A percentile compares a stretch with the other conserved stretches of the same genome.
phyloP scores from a whole-genome alignment of 2,888 invertebrate genomes.

The Drosophila austrosaltans region DNA sequence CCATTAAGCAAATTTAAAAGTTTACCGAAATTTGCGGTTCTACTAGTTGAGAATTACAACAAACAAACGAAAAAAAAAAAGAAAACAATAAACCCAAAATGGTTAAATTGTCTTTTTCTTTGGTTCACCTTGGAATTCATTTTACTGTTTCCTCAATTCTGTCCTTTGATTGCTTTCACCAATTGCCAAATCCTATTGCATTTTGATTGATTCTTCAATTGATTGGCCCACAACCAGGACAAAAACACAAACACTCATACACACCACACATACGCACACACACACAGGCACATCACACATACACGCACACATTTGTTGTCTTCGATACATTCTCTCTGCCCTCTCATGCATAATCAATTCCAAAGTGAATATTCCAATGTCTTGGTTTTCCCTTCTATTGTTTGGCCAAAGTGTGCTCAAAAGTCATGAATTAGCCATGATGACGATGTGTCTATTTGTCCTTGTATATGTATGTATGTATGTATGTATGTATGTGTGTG shows the following conservation, averaged over 20 bases:
- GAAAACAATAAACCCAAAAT: background rate
- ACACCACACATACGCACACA: slow-evolving; percentile 24
- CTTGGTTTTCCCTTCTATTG: slow-evolving; percentile 48
- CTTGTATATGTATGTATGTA: slow-evolving; percentile 8
- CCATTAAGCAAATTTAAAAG: background rate
- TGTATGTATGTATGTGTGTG: slow-evolving; percentile 24
- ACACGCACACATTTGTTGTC: slow-evolving; percentile 5
- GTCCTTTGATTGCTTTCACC: slow-evolving; percentile 38
- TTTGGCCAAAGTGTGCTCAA: slow-evolving; percentile 60
- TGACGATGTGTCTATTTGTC: slow-evolving; percentile 55
- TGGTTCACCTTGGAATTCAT: slow-evolving; percentile 20
- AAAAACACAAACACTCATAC: slow-evolving; percentile 14
- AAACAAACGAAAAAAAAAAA: background rate
- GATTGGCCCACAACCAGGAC: slow-evolving; percentile 45
- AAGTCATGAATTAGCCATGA: slow-evolving; percentile 71
- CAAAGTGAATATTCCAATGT: slow-evolving; percentile 50
- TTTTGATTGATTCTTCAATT: slow-evolving; percentile 69
- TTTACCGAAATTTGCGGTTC: background rate
- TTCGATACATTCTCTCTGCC: background rate
- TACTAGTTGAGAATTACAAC: slow-evolving; percentile 1
- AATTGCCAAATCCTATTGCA: slow-evolving; percentile 55
- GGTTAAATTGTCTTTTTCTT: slow-evolving; percentile 7
- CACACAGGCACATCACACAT: background rate
- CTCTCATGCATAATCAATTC: slow-evolving; percentile 61
- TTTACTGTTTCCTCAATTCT: slow-evolving; percentile 21